Percentiles rank a stretch among this genome's conserved stretches.
Evolutionary conservation across 2,113 vertebrate species (phyloP).

Genomic region (Apodemus sylvaticus): DNA sequence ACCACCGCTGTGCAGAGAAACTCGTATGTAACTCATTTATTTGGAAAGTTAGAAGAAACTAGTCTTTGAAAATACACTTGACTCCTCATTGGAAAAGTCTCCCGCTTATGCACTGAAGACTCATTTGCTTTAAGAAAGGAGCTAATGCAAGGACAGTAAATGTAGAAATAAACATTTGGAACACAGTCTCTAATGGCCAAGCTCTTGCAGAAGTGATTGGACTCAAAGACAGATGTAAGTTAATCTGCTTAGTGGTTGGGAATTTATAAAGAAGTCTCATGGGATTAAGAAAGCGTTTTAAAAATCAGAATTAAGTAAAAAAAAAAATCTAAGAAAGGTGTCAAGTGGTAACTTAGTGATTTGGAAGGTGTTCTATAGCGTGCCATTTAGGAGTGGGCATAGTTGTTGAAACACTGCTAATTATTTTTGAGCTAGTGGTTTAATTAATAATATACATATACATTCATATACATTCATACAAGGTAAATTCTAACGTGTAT

Average conservation of each 20-base stretch:
- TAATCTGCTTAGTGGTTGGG: background rate
- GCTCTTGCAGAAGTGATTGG: background rate
- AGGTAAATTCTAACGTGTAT: background rate
- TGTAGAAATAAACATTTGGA: background rate
- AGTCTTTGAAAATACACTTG: background rate
- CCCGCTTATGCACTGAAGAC: background rate
- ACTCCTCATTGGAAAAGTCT: background rate
- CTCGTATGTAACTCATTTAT: slow-evolving; percentile 19
- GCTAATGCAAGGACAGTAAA: background rate
- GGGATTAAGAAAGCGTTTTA: background rate
- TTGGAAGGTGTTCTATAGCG: slow-evolving; percentile 29
- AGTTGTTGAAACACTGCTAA: slow-evolving; percentile 32
- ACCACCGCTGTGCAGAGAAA: background rate
- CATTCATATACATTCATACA: background rate
- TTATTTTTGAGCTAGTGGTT: slow-evolving; percentile 46
- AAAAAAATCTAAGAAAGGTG: background rate
- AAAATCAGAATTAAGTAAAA: background rate
- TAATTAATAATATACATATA: background rate
- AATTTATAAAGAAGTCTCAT: slow-evolving; percentile 41
- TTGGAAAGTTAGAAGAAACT: background rate
- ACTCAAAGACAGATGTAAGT: slow-evolving; percentile 20
- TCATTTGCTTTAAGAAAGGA: slow-evolving; percentile 12
- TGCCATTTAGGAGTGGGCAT: background rate
- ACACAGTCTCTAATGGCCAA: background rate
- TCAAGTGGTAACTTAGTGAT: background rate